These are phyloP conservation scores for Larimichthys polyactis DNA, from an alignment of 2,113 vertebrate species.

Conservation along the genomic window DNA sequence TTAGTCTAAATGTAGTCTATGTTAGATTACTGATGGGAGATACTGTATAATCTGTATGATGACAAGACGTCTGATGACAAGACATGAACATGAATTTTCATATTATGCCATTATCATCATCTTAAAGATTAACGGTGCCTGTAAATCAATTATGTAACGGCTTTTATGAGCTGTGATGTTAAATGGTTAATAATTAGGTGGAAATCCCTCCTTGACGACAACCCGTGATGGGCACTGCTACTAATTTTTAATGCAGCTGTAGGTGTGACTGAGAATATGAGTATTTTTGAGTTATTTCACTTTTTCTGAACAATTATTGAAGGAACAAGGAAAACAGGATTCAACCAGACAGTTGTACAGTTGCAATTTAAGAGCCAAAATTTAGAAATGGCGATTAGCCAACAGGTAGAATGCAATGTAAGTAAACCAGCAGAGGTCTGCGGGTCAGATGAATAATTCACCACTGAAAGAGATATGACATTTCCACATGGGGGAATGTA, in stretches of 20 bases:
- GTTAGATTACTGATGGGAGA: background rate
- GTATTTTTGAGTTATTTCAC: background rate
- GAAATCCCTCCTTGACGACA: constrained; percentile 18
- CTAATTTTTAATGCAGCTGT: background rate
- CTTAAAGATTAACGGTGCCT: constrained; percentile 15
- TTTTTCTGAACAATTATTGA: too few relatives aligned
- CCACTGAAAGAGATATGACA: constrained; percentile 36
- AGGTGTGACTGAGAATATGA: background rate
- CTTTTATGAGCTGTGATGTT: constrained; percentile 90
- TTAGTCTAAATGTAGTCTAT: background rate
- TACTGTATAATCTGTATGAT: constrained; percentile 69
- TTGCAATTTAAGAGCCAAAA: background rate
- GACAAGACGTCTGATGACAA: constrained; percentile 84
- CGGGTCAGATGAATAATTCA: constrained; percentile 43
- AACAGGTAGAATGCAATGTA: background rate
- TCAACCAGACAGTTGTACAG: background rate
- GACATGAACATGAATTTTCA: constrained; percentile 82
- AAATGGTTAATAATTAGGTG: constrained; percentile 88
- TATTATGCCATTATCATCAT: constrained; percentile 65
- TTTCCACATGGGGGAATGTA: constrained; percentile 35
- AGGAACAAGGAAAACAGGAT: background rate
- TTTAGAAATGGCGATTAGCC: background rate
- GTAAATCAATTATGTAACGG: constrained; percentile 80
- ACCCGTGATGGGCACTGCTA: background rate
- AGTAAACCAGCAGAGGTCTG: constrained; percentile 19